phyloP scores from a whole-genome alignment of 2,797 vertebrate genomes.

The Ceyx erithaca region DNA sequence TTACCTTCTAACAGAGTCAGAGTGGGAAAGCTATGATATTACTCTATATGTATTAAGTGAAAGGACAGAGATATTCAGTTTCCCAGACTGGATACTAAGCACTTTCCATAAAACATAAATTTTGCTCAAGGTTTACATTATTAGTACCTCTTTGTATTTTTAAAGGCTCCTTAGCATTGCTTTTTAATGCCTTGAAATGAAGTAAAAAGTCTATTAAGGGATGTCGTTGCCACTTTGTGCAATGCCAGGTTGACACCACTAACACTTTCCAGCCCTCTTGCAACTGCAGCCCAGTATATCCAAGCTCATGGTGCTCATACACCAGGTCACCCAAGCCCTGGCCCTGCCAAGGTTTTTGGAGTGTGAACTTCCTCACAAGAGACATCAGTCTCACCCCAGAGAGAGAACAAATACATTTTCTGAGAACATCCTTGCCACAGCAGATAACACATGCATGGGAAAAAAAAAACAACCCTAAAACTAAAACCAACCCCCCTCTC shows the following conservation, averaged over 20 bases:
- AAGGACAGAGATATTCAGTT: neutral
- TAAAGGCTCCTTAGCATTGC: neutral
- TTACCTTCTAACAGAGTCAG: neutral
- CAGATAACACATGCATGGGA: neutral
- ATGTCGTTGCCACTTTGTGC: neutral
- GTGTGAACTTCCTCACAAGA: fast-evolving
- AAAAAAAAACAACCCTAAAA: too few species aligned
- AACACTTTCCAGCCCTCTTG: neutral
- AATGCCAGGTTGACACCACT: too few species aligned
- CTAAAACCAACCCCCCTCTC: too few species aligned
- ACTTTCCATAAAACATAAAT: neutral
- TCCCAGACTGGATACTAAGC: neutral
- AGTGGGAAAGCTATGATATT: neutral
- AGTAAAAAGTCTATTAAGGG: neutral
- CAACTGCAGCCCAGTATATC: neutral
- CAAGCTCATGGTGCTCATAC: fast-evolving
- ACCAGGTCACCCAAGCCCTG: neutral
- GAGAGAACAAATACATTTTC: neutral
- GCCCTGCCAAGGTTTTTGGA: neutral
- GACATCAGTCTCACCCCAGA: neutral
- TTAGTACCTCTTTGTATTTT: neutral
- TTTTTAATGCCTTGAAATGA: neutral
- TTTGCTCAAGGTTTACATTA: neutral
- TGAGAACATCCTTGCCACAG: neutral
- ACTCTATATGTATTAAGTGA: fast-evolving